These are phyloP conservation scores for Ispidina picta DNA, from an alignment of 2,797 vertebrate species.

Conservation along the genomic window DNA sequence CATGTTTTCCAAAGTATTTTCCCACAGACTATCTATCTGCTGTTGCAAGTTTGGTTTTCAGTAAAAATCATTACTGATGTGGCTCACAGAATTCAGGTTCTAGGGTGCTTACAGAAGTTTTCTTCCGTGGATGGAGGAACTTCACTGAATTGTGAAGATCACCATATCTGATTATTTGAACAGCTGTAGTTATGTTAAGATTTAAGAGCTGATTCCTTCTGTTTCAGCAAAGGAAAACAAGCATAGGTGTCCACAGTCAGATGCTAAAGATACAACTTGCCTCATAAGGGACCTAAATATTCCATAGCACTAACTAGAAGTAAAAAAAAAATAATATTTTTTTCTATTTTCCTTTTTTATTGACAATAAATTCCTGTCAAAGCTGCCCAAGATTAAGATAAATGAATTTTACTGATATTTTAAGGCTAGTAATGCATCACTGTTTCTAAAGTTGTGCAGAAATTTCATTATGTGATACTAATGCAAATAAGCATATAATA, in stretches of 20 bases:
- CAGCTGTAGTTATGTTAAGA: background rate
- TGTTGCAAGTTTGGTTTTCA: background rate
- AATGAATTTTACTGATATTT: background rate
- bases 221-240: background rate
- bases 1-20: background rate
- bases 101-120: background rate
- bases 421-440: background rate
- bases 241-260: background rate
- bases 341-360: background rate
- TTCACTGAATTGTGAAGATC: background rate
- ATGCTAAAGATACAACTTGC: background rate
- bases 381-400: background rate
- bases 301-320: background rate
- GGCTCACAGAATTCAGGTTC: background rate
- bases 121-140: background rate
- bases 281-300: background rate
- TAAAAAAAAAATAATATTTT: background rate
- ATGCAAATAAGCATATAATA: background rate
- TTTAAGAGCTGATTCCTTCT: background rate
- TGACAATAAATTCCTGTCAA: background rate
- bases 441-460: background rate
- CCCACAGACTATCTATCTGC: background rate
- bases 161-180: background rate
- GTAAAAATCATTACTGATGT: background rate
- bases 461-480: background rate